Conservation (phyloP, 2,888 invertebrate genomes). For the Caenorhabditis sp. region DNA sequence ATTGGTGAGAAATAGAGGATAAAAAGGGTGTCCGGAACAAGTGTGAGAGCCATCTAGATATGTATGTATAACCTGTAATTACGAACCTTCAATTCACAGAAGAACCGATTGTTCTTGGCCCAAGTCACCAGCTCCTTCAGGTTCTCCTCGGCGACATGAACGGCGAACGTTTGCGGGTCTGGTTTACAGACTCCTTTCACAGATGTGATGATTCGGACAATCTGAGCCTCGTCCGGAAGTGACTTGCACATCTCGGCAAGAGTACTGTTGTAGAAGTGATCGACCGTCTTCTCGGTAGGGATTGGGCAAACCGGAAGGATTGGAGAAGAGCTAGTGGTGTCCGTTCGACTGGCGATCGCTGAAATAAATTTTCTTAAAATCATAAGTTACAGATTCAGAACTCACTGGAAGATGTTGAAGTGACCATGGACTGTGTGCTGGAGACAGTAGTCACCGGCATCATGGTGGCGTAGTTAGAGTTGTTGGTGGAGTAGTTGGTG, state of each 20-base stretch:
- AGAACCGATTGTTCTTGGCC: constrained; percentile 69
- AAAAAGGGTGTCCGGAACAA: constrained; percentile 21
- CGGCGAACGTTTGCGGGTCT: constrained; percentile 56
- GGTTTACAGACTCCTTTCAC: constrained; percentile 17
- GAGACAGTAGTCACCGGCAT: constrained; percentile 46
- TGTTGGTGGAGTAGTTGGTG: constrained; percentile 34
- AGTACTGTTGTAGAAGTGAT: constrained; percentile 69
- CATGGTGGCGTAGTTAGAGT: constrained; percentile 41
- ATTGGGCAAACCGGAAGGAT: constrained; percentile 77
- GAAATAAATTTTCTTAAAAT: no score
- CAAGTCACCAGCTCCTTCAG: constrained; percentile 69
- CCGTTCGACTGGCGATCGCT: constrained; percentile 49
- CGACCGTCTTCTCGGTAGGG: constrained; percentile 77
- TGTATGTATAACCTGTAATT: background rate
- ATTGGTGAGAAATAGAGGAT: constrained; percentile 31
- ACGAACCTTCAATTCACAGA: constrained; percentile 64
- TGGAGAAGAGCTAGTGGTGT: constrained; percentile 65
- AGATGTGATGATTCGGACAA: constrained; percentile 3
- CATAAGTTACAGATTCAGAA: background rate
- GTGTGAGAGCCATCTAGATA: constrained; percentile 1
- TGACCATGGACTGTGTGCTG: constrained; percentile 33
- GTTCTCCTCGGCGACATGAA: constrained; percentile 66
- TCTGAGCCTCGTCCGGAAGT: constrained; percentile 39
- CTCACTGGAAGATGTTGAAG: constrained; percentile 50
- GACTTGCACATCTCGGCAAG: constrained; percentile 52